A percentile compares a stretch with the other conserved stretches of the same genome.
phyloP scores from a whole-genome alignment of 2,888 invertebrate species.

The Fragum fragum region DNA sequence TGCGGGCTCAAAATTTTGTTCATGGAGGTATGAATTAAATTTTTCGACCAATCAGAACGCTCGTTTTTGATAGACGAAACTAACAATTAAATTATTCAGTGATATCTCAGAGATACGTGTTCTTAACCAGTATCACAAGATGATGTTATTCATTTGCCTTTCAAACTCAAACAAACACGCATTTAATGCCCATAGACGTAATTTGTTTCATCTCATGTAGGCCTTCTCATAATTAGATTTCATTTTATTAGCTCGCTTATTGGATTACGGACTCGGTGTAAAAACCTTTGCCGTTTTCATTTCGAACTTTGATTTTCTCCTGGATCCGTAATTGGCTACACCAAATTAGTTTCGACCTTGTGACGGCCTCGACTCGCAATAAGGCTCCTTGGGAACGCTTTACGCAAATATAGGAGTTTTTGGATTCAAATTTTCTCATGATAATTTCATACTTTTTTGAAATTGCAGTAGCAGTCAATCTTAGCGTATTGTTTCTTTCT shows the following conservation, averaged over 20 bases:
- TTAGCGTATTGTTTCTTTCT: too few relatives aligned
- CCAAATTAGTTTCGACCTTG: conserved; percentile 30
- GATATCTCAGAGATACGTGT: too few relatives aligned
- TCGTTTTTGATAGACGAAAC: too few relatives aligned
- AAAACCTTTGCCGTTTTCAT: conserved; percentile 43
- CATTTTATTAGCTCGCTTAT: conserved; percentile 34
- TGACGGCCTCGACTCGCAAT: conserved; percentile 17
- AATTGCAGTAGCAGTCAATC: too few relatives aligned
- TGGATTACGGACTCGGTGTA: conserved; percentile 33
- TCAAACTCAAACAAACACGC: conserved; percentile 8
- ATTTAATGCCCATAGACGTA: conserved; percentile 32
- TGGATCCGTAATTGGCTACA: conserved; percentile 30
- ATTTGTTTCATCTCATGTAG: conserved; percentile 30
- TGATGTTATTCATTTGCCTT: too few relatives aligned
- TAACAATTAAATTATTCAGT: too few relatives aligned
- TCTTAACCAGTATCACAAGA: too few relatives aligned
- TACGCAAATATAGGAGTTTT: neutral
- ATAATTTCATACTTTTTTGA: too few relatives aligned
- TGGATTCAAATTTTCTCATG: too few relatives aligned
- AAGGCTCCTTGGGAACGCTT: conserved; percentile 5
- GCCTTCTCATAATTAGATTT: conserved; percentile 33
- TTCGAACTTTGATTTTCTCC: conserved; percentile 44
- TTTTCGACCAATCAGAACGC: too few relatives aligned
- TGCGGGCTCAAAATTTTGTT: too few relatives aligned
- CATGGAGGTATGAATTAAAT: too few relatives aligned